phyloP scores from a whole-genome alignment of 2,888 invertebrate species.

The Epinotia bilunana region DNA sequence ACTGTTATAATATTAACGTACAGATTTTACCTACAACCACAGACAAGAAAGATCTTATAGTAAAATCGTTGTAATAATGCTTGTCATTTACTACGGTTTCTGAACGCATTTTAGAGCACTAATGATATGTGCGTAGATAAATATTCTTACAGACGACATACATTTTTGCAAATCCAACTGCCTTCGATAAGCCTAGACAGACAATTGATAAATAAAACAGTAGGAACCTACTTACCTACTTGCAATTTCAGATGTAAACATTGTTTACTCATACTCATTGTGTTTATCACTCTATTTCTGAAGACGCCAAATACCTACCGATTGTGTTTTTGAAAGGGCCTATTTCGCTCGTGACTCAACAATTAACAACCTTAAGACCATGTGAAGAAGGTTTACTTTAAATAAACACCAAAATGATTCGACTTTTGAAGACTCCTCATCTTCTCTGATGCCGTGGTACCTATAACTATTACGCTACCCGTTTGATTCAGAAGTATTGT shows the following conservation, averaged over 20 bases:
- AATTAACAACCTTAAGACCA: background rate
- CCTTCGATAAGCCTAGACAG: conserved; percentile 2
- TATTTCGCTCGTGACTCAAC: conserved; percentile 1
- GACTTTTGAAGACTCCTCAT: background rate
- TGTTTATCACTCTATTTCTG: conserved; percentile 10
- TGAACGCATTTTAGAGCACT: no score
- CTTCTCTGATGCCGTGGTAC: background rate
- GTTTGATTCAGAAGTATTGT: conserved; percentile 4
- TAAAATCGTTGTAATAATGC: no score
- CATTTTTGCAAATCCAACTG: background rate
- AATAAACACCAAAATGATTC: background rate
- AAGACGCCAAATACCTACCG: background rate
- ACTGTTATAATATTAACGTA: no score
- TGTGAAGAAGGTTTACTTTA: background rate
- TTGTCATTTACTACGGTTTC: no score
- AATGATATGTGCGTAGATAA: no score
- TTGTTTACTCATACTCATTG: conserved; percentile 11
- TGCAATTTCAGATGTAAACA: conserved; percentile 9
- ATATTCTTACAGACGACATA: background rate
- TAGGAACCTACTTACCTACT: background rate
- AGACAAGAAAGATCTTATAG: no score
- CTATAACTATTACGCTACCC: background rate
- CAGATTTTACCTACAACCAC: no score
- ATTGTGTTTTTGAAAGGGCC: background rate
- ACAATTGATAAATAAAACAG: conserved; percentile 4